Conservation (phyloP, 30 jellyfish, hydroid and myxozoan species). For the Aurelia sp. region DNA sequence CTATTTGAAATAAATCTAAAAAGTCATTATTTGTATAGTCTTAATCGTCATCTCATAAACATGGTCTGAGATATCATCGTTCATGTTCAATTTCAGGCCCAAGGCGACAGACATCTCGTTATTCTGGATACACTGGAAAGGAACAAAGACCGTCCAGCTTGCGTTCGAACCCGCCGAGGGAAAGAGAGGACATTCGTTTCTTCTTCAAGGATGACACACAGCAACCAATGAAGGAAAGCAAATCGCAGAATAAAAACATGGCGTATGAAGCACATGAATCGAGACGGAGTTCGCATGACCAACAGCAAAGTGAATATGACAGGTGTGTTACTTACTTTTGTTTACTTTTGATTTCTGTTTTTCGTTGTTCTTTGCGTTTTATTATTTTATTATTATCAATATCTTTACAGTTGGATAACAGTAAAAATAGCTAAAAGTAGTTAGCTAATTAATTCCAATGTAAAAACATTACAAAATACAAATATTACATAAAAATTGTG, state of each 20-base stretch:
- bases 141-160: conserved; percentile 57
- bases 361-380: no score
- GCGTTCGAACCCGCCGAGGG: conserved; percentile 54
- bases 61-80: no score
- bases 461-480: no score
- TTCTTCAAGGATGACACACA: conserved; percentile 39
- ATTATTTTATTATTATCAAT: no score
- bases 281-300: conserved; percentile 3
- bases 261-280: conserved; percentile 11
- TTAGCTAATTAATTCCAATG: no score
- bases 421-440: no score
- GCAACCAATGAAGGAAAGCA: background rate
- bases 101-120: conserved; percentile 43
- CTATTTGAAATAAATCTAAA: no score
- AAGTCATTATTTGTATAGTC: no score
- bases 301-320: conserved; percentile 55
- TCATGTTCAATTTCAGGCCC: conserved; percentile 14
- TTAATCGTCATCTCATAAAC: no score
- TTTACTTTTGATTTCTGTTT: background rate
- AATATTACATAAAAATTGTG: no score
- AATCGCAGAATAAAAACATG: conserved; percentile 8
- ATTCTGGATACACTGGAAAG: conserved; percentile 32
- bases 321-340: conserved; percentile 3
- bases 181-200: conserved; percentile 63
- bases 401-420: no score